These are phyloP conservation scores for Polymixis flavicincta DNA, from an alignment of 2,888 invertebrate genomes.

Conservation along the genomic window DNA sequence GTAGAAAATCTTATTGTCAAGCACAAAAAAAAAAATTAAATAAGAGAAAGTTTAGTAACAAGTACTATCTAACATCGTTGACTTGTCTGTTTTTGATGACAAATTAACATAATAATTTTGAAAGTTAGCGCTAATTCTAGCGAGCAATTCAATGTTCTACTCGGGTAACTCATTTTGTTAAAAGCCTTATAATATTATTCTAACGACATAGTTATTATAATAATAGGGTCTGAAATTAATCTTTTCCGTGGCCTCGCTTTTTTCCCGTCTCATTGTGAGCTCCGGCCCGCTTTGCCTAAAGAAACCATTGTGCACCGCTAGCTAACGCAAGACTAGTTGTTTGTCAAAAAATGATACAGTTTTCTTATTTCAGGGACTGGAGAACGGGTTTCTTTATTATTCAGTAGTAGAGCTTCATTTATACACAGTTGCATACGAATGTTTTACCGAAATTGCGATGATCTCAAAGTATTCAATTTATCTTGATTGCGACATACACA, in stretches of 20 bases:
- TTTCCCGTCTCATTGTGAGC: constrained; percentile 48
- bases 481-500: neutral
- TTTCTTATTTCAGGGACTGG: constrained; percentile 42
- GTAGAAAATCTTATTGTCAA: constrained; percentile 25
- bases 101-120: constrained; percentile 5
- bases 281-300: constrained; percentile 37
- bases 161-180: constrained; percentile 21
- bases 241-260: constrained; percentile 36
- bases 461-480: neutral
- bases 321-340: constrained; percentile 50
- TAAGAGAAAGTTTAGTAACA: constrained; percentile 23
- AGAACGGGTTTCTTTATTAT: constrained; percentile 31
- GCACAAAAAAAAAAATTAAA: constrained; percentile 19
- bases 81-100: constrained; percentile 11
- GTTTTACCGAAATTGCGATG: neutral
- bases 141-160: constrained; percentile 29
- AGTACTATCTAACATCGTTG: neutral
- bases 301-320: constrained; percentile 50
- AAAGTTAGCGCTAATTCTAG: constrained; percentile 22
- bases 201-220: constrained; percentile 44
- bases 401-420: constrained; percentile 22
- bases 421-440: constrained; percentile 5
- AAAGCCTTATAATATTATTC: constrained; percentile 27
- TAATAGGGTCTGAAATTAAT: constrained; percentile 54
- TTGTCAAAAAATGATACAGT: constrained; percentile 53